Base-by-base conservation (phyloP, 2,797 vertebrate species). In the Balearica regulorum region DNA sequence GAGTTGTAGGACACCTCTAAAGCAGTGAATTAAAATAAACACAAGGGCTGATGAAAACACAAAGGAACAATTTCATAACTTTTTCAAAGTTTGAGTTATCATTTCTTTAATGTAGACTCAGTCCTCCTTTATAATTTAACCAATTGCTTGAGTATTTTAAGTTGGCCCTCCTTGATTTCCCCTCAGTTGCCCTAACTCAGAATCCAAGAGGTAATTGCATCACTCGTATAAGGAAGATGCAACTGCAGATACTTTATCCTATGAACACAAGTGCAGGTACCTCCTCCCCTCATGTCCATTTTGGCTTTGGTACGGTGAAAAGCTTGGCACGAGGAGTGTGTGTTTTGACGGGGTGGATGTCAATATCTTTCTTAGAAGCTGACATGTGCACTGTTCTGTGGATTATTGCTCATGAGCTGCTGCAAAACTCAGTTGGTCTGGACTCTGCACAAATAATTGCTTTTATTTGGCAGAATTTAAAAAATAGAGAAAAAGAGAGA, bases 401-500 rank as follows among this genome's bases (percentile, higher is more conserved):
- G 49, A 83, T 95, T 90, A 72, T 78, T 83, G 81, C 61, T 87
- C 49, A 35, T 79, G 62, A 82, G 51, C 62, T 90, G 66, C 87
- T 73, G n/a, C 28, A 91, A 72, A 91, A 76, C 62, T 90, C 81
- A 53, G 87, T 46, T 62, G 60, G 31, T 87, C 66, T 93, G 83
- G 49, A 60, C 53, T 93, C 71, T 53, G 80, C 82, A 66, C 35
- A 96, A 91, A 96, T 82, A 82, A 78, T 75, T 86, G 87, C 53
- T 96, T 88, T 92, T 79, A 83, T 96, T 51, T 92, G 72, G 51
- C 85, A 89, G 75, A 65, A 65, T 91, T 69, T 37, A 46, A 87
- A 96, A 94, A 79, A 54, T 4, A 80, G 39, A 49, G 31, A 81
- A 13, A 81, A 28, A 89, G 55, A 86, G 44, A 46, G n/a, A 62